Base-by-base conservation (phyloP, 2,888 invertebrate species). In the Fragum sueziense region DNA sequence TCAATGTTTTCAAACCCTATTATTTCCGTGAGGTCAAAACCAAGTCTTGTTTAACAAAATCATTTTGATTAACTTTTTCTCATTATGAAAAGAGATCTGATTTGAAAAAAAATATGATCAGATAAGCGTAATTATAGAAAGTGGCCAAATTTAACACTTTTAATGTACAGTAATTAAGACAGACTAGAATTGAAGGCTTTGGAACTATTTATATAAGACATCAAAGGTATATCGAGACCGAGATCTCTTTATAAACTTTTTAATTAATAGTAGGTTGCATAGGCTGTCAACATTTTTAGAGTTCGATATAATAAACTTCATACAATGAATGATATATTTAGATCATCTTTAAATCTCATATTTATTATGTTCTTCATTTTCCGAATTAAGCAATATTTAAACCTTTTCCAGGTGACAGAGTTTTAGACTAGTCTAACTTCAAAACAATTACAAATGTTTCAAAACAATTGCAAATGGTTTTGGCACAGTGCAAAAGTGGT, bases 101-200 rank as follows among this genome's bases (percentile, higher is more conserved):
- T n/a, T n/a, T n/a, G 37, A 14, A 9, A 9, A 37, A 37, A 37
- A 47, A 47, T 6, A 14, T 41, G 6, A 41, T 41, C 47, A 57
- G 57, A 70, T 14, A 70, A 29, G 69, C 6, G 31, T 54, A 20
- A 71, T 71, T 37, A 59, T 71, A 41, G 71, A 71, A 71, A 71
- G 71, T 71, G 71, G n/a, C 29, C 20, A 20, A 14, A 20, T 59
- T 71, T 41, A 59, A 33, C 54, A 17, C 20, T 57, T 33, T 54
- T 20, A 33, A 33, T 33, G 25, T 27, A 11, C 31, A 9, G 70
- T 70, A 70, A 70, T 54, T 54, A 70, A 61, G 61, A 29, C 14
- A 33, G 31, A 33, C 61, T 27, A 65, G 65, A 65, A 41, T 65
- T 65, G 25, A 25, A 65, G 65, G 22, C 25, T 65, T 65, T 20